phyloP scores from a whole-genome alignment of 1,140 invertebrate genomes.

The Microplitis demolitor region DNA sequence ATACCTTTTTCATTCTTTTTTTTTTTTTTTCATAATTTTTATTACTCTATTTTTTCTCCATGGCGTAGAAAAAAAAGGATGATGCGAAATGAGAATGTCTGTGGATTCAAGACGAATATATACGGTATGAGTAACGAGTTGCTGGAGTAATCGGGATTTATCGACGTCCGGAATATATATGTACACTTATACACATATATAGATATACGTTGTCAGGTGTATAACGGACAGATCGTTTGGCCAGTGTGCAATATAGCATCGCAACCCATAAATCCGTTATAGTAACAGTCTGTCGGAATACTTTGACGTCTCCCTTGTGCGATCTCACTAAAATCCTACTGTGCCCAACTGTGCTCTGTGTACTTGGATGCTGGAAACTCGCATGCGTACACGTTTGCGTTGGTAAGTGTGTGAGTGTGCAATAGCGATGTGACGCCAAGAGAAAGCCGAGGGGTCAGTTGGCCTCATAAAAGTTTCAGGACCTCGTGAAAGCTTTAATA shows the following conservation, averaged over 20 bases:
- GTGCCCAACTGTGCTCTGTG: no score
- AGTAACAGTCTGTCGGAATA: background rate
- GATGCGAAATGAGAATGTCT: background rate
- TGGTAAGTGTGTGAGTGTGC: background rate
- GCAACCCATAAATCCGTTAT: conserved; percentile 6
- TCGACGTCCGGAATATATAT: background rate
- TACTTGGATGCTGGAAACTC: no score
- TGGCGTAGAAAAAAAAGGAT: background rate
- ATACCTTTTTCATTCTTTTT: background rate
- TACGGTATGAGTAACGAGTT: background rate
- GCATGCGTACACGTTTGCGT: no score
- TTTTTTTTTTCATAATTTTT: background rate
- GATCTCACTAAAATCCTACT: no score
- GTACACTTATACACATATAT: background rate
- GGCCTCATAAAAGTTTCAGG: conserved; percentile 15
- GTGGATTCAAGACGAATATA: conserved; percentile 3
- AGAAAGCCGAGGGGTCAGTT: background rate
- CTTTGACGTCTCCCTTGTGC: conserved; percentile 3
- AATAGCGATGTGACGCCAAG: background rate
- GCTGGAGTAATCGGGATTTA: conserved; percentile 14
- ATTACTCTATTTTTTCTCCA: background rate
- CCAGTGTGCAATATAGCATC: background rate
- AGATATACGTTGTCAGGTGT: background rate
- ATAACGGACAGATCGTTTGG: background rate
- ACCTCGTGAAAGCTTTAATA: conserved; percentile 21